Conservation (phyloP, 1,140 invertebrate species). For the Ostrea denselamellosa region DNA sequence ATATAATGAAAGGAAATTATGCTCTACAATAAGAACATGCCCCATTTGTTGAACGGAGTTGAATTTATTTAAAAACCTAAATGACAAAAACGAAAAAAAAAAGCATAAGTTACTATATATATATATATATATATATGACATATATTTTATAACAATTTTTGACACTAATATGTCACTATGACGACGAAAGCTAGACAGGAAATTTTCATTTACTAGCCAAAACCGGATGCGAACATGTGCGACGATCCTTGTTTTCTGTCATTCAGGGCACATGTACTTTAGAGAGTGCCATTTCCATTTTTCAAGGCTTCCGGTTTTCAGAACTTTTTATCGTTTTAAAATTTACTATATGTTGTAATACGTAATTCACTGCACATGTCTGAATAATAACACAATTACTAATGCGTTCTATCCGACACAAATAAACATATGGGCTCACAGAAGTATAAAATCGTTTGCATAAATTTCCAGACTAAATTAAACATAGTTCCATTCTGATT, state of each 20-base stretch:
- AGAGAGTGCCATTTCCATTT: not conserved
- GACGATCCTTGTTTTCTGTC: not conserved
- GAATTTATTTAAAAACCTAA: too few species aligned
- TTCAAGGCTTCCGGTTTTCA: constrained; percentile 2
- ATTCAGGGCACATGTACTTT: not conserved
- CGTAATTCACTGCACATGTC: not conserved
- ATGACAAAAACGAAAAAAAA: too few species aligned
- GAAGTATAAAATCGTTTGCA: not conserved
- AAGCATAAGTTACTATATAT: not conserved
- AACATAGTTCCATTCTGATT: not conserved
- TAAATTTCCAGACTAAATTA: not conserved
- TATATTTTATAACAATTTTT: not conserved
- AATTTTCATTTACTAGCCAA: constrained; percentile 1
- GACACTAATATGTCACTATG: not conserved
- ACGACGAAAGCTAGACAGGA: not conserved
- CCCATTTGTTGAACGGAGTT: too few species aligned
- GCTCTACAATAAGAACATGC: too few species aligned
- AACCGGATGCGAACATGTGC: not conserved
- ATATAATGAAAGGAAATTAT: not conserved
- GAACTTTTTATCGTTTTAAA: not conserved
- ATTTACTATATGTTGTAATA: not conserved
- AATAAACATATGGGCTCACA: not conserved
- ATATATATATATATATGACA: not conserved
- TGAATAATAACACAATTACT: not conserved
- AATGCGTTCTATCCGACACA: not conserved